Conservation (phyloP, 1,140 invertebrate species). For the Grapholita molesta region DNA sequence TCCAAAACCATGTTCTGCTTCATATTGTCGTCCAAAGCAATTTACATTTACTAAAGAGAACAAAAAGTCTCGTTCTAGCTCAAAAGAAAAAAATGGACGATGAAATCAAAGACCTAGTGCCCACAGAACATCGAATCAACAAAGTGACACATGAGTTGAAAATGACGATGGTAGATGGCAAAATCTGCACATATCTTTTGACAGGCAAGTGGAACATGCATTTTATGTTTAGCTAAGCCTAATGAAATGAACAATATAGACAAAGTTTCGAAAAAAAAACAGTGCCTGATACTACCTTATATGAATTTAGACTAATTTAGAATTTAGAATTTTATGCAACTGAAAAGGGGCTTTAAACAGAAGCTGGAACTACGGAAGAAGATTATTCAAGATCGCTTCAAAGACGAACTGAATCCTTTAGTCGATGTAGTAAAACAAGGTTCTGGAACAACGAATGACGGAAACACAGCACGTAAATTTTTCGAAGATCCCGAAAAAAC, state of each 20-base stretch:
- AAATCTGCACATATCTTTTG: slow-evolving; percentile 21
- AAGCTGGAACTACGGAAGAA: slow-evolving; percentile 25
- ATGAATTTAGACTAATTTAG: slow-evolving; percentile 28
- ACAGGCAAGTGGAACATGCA: slow-evolving; percentile 10
- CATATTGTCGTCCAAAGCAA: slow-evolving; percentile 1
- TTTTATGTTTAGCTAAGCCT: slow-evolving; percentile 20
- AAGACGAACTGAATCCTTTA: slow-evolving; percentile 8
- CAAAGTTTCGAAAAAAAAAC: background rate
- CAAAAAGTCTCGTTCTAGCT: background rate
- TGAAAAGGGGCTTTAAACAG: slow-evolving; percentile 31
- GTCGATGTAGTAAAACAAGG: slow-evolving; percentile 29
- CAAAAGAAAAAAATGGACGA: background rate
- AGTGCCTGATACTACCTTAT: background rate
- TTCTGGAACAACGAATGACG: slow-evolving; percentile 51
- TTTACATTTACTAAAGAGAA: background rate
- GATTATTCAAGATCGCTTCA: slow-evolving; percentile 27
- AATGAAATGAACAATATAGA: slow-evolving; percentile 19
- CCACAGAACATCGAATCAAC: background rate
- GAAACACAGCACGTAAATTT: slow-evolving; percentile 53
- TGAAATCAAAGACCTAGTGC: background rate
- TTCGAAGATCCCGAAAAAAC: slow-evolving; percentile 41
- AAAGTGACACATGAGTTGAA: slow-evolving; percentile 17
- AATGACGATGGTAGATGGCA: slow-evolving; percentile 26
- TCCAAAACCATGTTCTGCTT: background rate
- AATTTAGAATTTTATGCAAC: slow-evolving; percentile 33